Conservation (phyloP, 2,888 invertebrate species). For the Euclidia mi region DNA sequence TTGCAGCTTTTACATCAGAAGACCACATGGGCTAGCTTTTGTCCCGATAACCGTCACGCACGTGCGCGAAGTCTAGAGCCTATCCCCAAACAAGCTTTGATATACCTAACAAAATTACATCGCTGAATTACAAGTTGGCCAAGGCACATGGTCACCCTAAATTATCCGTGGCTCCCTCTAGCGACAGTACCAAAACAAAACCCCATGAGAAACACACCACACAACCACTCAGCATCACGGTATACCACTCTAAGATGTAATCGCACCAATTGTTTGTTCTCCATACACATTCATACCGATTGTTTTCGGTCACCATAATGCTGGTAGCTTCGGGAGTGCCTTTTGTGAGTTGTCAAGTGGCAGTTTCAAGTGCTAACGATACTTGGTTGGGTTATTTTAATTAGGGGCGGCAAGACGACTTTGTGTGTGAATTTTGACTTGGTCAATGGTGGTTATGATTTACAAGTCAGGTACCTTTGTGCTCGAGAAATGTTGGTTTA, state of each 20-base stretch:
- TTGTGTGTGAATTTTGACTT: constrained; percentile 64
- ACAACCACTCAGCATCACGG: constrained; percentile 56
- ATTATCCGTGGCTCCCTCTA: constrained; percentile 79
- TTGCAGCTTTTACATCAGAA: too few relatives aligned
- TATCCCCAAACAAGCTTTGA: too few relatives aligned
- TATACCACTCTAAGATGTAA: constrained; percentile 84
- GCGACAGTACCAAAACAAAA: constrained; percentile 85
- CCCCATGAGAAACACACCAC: constrained; percentile 88
- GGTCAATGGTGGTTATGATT: constrained; percentile 29
- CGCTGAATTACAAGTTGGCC: too few relatives aligned
- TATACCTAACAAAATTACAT: too few relatives aligned
- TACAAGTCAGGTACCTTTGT: constrained; percentile 19
- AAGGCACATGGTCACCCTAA: constrained; percentile 57
- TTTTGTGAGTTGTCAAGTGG: constrained; percentile 76
- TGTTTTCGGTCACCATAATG: constrained; percentile 77
- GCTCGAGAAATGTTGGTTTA: not conserved
- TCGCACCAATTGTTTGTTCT: constrained; percentile 88
- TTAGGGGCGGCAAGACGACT: constrained; percentile 66
- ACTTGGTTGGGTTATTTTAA: constrained; percentile 72
- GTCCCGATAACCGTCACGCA: too few relatives aligned
- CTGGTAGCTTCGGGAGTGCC: constrained; percentile 72
- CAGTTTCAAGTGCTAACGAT: constrained; percentile 78
- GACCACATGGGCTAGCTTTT: too few relatives aligned
- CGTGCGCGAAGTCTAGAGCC: too few relatives aligned
- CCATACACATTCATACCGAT: constrained; percentile 71